Percentiles rank a stretch among this genome's conserved stretches.
These are phyloP conservation scores for Camponotus floridanus DNA, from an alignment of 1,140 invertebrate genomes.

Conservation along the genomic window DNA sequence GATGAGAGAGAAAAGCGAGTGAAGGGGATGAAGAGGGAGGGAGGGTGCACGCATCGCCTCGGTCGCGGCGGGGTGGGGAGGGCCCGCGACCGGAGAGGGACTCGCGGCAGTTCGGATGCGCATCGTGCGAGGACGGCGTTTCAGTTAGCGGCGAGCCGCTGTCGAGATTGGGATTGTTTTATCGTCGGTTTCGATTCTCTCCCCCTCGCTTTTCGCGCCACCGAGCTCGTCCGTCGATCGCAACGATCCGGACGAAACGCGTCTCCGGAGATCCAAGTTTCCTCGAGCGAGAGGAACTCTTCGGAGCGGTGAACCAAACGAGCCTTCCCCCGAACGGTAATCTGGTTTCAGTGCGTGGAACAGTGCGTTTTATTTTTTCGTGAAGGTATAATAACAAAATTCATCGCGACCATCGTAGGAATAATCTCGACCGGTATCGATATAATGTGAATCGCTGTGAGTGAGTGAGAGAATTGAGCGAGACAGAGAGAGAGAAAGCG, in stretches of 20 bases:
- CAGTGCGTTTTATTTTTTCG: constrained; percentile 28
- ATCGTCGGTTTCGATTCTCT: constrained; percentile 20
- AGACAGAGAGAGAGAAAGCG: not conserved
- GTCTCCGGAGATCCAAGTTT: not conserved
- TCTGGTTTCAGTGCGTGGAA: constrained; percentile 38
- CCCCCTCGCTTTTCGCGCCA: not conserved
- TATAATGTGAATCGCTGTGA: constrained; percentile 40
- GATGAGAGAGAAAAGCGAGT: constrained; percentile 10
- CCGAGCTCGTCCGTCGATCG: not conserved
- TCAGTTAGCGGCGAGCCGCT: constrained; percentile 85
- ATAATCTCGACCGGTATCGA: not conserved
- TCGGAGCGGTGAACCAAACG: not conserved
- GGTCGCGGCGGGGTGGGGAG: constrained; percentile 74
- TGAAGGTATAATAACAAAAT: not conserved
- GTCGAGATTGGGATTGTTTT: constrained; percentile 67
- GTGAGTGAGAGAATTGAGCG: not conserved
- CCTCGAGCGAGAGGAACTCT: not conserved
- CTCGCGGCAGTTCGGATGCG: constrained; percentile 78
- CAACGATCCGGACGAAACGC: not conserved
- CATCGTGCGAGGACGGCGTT: constrained; percentile 67
- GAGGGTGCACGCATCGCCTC: constrained; percentile 71
- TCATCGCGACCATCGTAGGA: not conserved
- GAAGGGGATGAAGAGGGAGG: not conserved
- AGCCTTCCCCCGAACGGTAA: not conserved
- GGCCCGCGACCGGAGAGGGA: constrained; percentile 73